Percentiles rank a stretch among this genome's conserved stretches.
Evolutionary conservation across 30 jellyfish, hydroid and myxozoan genomes (phyloP).

Genomic region (Nemopilema nomurai): DNA sequence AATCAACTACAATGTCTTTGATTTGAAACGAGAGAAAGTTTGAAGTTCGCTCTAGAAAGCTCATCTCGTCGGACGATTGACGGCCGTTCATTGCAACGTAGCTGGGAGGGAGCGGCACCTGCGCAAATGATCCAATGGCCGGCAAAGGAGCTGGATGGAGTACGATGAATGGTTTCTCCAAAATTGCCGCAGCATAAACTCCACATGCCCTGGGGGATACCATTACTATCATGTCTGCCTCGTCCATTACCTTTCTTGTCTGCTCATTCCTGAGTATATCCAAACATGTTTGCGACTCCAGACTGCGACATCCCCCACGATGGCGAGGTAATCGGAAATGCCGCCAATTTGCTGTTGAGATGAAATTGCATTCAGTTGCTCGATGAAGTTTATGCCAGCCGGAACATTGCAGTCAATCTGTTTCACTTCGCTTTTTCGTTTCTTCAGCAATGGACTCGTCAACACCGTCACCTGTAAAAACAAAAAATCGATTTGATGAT

Average conservation of each 20-base stretch:
- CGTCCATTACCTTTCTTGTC: not conserved
- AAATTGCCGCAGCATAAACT: constrained; percentile 2
- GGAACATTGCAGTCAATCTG: constrained; percentile 18
- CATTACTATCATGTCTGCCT: constrained; percentile 22
- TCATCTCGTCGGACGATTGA: constrained; percentile 22
- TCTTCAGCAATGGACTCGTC: constrained; percentile 10
- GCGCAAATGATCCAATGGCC: constrained; percentile 8
- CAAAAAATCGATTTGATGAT: too few relatives aligned
- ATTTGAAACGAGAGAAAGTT: not conserved
- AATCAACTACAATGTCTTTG: not conserved
- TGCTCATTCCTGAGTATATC: not conserved
- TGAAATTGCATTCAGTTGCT: not conserved
- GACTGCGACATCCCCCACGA: not conserved
- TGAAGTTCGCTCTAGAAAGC: constrained; percentile 5
- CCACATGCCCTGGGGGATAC: constrained; percentile 4
- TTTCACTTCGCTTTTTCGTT: constrained; percentile 6
- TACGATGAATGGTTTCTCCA: constrained; percentile 24
- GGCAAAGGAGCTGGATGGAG: constrained; percentile 10
- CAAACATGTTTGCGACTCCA: not conserved
- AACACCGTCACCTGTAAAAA: not conserved
- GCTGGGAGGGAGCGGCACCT: constrained; percentile 52
- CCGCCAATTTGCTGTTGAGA: not conserved
- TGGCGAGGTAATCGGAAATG: not conserved
- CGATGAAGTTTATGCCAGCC: not conserved
- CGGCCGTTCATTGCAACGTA: constrained; percentile 16